phyloP scores from a whole-genome alignment of 2,797 vertebrate genomes.

The Danio kyathit region DNA sequence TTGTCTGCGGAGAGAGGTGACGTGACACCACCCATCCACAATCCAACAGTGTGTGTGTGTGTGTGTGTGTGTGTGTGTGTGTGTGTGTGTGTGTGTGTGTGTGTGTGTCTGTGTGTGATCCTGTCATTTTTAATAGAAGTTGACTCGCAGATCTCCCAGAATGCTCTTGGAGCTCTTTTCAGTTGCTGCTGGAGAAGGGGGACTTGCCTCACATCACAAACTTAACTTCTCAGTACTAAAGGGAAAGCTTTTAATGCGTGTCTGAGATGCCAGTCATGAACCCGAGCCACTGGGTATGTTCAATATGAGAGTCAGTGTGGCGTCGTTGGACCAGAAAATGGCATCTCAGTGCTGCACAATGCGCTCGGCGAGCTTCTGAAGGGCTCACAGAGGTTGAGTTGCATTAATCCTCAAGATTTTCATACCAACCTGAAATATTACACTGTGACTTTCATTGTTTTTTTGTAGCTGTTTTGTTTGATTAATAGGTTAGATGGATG shows the following conservation, averaged over 20 bases:
- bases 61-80: too few species aligned
- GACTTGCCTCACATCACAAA: conserved; percentile 67
- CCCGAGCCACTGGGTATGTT: conserved; percentile 63
- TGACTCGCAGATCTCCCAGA: conserved; percentile 68
- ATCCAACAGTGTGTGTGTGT: conserved; percentile 21
- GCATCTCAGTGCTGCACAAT: conserved; percentile 20
- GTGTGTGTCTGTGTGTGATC: conserved; percentile 52
- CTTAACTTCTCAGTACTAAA: conserved; percentile 56
- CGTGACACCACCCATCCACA: conserved; percentile 72
- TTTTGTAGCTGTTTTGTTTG: neutral
- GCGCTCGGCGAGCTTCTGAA: neutral
- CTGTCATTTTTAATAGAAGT: conserved; percentile 74
- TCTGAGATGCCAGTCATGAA: conserved; percentile 60
- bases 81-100: conserved; percentile 21
- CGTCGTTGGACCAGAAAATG: conserved; percentile 50
- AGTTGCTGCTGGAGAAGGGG: conserved; percentile 67
- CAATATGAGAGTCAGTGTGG: conserved; percentile 59
- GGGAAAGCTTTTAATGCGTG: conserved; percentile 68
- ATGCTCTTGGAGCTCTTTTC: conserved; percentile 49
- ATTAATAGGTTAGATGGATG: neutral
- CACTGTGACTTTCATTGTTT: neutral
- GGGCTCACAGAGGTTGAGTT: conserved; percentile 1
- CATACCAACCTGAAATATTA: conserved; percentile 12
- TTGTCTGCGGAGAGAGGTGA: conserved; percentile 72
- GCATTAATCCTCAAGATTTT: conserved; percentile 19